Evolutionary conservation across 2,888 invertebrate species (phyloP).

Genomic region (Noctuana brunneofusca): DNA sequence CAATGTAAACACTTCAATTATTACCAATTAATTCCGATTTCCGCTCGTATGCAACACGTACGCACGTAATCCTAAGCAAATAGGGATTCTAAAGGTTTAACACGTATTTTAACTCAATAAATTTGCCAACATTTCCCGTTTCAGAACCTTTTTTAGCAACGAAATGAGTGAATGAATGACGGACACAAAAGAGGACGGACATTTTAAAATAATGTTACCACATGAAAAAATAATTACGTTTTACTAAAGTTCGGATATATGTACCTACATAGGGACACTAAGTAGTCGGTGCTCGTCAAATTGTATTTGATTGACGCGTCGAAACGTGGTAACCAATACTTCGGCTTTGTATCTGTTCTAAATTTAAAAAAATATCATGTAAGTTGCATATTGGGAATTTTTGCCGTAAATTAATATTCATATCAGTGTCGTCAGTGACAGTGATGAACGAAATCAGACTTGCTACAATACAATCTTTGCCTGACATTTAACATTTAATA

Average conservation of each 20-base stretch:
- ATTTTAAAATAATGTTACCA: constrained; percentile 48
- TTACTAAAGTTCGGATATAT: constrained; percentile 40
- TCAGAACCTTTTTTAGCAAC: constrained; percentile 70
- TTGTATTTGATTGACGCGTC: no score
- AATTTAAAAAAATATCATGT: no score
- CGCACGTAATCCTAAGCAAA: constrained; percentile 14
- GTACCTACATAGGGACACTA: neutral
- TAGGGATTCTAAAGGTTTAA: constrained; percentile 55
- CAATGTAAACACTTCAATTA: constrained; percentile 74
- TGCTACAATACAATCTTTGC: no score
- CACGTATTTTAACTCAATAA: constrained; percentile 68
- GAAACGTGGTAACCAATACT: no score
- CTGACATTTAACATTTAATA: no score
- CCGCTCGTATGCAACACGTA: constrained; percentile 15
- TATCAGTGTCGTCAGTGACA: no score
- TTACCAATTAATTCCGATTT: constrained; percentile 47
- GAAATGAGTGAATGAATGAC: constrained; percentile 68
- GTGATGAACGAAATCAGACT: no score
- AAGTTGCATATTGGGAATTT: no score
- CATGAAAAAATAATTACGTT: constrained; percentile 41
- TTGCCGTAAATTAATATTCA: no score
- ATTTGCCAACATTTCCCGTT: constrained; percentile 78
- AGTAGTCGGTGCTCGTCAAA: no score
- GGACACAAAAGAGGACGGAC: constrained; percentile 51
- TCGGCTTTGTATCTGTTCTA: no score